Percentiles rank a stretch among this genome's conserved stretches.
These are phyloP conservation scores for Coelinius sp. DNA, from an alignment of 2,888 invertebrate species.

Conservation along the genomic window DNA sequence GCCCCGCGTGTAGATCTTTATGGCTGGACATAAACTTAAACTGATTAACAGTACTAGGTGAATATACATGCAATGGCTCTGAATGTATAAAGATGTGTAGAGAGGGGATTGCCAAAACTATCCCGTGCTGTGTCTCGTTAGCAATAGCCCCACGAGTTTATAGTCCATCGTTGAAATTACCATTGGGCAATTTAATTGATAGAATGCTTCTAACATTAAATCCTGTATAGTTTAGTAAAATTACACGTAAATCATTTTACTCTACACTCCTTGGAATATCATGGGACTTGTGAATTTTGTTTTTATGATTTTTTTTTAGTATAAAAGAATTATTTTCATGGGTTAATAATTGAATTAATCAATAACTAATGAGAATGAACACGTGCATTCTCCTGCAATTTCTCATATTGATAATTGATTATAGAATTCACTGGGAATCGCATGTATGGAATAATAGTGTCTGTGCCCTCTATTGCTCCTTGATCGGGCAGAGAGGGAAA, in stretches of 20 bases:
- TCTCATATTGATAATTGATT: neutral
- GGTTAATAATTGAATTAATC: too few relatives aligned
- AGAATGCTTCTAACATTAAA: conserved; percentile 66
- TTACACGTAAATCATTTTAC: conserved; percentile 55
- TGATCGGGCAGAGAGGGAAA: neutral
- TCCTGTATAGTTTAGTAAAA: conserved; percentile 59
- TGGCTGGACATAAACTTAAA: conserved; percentile 68
- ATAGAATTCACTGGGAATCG: neutral
- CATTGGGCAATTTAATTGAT: conserved; percentile 71
- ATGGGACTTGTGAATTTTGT: too few relatives aligned
- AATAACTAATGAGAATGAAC: neutral
- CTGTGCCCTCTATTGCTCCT: neutral
- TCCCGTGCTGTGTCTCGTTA: conserved; percentile 66
- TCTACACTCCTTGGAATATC: conserved; percentile 26
- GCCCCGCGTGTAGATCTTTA: conserved; percentile 30
- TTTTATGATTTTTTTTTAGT: too few relatives aligned
- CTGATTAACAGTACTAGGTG: conserved; percentile 70
- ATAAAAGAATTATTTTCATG: too few relatives aligned
- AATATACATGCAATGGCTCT: conserved; percentile 65
- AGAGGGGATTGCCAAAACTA: conserved; percentile 50
- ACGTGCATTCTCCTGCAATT: neutral
- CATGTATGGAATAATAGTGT: neutral
- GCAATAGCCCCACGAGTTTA: conserved; percentile 66
- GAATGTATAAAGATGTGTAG: conserved; percentile 29
- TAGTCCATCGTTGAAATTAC: conserved; percentile 71